Percentiles rank a stretch among this genome's conserved stretches.
phyloP scores from a whole-genome alignment of 2,888 invertebrate genomes.

The Gerris lacustris region DNA sequence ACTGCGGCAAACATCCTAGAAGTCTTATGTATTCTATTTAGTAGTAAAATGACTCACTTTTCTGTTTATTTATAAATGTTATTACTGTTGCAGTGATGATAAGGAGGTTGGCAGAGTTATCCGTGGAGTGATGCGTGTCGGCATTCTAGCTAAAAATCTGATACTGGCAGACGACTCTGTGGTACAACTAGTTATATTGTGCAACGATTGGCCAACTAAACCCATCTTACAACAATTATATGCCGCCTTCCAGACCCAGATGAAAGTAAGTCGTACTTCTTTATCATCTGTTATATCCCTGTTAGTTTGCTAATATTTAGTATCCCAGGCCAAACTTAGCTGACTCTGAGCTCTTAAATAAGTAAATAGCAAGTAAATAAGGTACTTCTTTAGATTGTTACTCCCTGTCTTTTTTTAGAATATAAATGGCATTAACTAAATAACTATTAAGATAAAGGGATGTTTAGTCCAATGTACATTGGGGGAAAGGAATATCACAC shows the following conservation, averaged over 20 bases:
- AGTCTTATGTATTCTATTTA: too few relatives aligned
- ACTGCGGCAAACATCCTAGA: too few relatives aligned
- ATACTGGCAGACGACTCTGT: constrained; percentile 77
- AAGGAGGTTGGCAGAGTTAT: constrained; percentile 52
- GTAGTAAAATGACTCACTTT: too few relatives aligned
- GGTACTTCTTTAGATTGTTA: too few relatives aligned
- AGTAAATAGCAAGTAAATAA: neutral
- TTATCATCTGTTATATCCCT: neutral
- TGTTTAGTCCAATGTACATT: too few relatives aligned
- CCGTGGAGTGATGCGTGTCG: constrained; percentile 94
- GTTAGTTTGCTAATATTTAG: too few relatives aligned
- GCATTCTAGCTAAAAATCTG: constrained; percentile 78
- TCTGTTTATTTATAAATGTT: neutral
- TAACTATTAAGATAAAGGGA: too few relatives aligned
- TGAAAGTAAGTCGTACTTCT: constrained; percentile 42
- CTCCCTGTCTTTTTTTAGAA: too few relatives aligned
- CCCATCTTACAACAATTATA: constrained; percentile 70
- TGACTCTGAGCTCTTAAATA: neutral
- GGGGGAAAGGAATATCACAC: too few relatives aligned
- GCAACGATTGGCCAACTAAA: constrained; percentile 86
- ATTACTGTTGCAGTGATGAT: constrained; percentile 11
- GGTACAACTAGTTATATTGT: constrained; percentile 86
- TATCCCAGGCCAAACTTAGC: neutral
- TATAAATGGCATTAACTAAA: too few relatives aligned
- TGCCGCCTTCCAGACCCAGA: constrained; percentile 37